Evolutionary conservation across 2,797 vertebrate species (phyloP).

Genomic region (Sebastiscus albofasciatus): DNA sequence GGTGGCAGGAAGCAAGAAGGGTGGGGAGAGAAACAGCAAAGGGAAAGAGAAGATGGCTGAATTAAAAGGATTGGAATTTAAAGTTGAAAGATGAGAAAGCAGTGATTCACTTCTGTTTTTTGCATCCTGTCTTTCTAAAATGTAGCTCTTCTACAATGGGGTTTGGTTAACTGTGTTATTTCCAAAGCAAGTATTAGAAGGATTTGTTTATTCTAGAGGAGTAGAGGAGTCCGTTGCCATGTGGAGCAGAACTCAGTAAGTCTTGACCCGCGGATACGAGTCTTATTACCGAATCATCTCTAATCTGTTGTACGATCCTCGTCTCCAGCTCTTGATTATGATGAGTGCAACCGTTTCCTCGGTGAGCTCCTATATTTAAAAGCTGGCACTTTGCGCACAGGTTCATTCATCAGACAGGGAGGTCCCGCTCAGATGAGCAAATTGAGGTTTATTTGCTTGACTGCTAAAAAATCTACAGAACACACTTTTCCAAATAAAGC

Average conservation of each 20-base stretch:
- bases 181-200: background rate
- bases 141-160: background rate
- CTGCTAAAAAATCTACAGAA: slow-evolving; percentile 37
- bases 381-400: slow-evolving; percentile 2
- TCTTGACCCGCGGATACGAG: slow-evolving; percentile 40
- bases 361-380: slow-evolving; percentile 26
- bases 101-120: background rate
- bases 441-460: slow-evolving; percentile 56
- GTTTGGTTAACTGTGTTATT: background rate
- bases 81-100: slow-evolving; percentile 21
- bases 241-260: slow-evolving; percentile 32
- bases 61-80: slow-evolving; percentile 29
- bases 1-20: slow-evolving; percentile 41
- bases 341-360: slow-evolving; percentile 13
- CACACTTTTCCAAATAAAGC: slow-evolving; percentile 50
- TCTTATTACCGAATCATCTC: slow-evolving; percentile 42
- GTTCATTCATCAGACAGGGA: slow-evolving; percentile 48
- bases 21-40: slow-evolving; percentile 14
- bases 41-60: slow-evolving; percentile 34
- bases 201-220: slow-evolving; percentile 1
- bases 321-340: slow-evolving; percentile 27
- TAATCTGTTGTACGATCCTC: slow-evolving; percentile 37
- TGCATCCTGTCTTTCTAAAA: background rate
- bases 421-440: slow-evolving; percentile 50
- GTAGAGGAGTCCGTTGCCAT: slow-evolving; percentile 25